These are phyloP conservation scores for Syrphus vitripennis DNA, from an alignment of 2,888 invertebrate genomes.

Conservation along the genomic window DNA sequence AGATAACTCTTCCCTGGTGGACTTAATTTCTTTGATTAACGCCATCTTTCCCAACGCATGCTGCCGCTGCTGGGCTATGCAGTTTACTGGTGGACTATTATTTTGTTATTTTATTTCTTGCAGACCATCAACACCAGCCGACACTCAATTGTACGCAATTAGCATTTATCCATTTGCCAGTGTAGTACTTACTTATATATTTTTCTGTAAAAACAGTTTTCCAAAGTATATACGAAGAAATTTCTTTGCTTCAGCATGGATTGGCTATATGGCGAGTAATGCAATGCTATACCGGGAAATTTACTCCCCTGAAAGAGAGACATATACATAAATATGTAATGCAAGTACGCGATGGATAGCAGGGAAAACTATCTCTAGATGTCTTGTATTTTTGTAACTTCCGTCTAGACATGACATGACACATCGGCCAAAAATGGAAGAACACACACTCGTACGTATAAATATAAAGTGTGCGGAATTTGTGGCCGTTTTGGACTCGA, in stretches of 20 bases:
- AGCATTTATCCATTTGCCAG: constrained; percentile 64
- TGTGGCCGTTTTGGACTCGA: constrained; percentile 6
- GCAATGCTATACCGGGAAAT: constrained; percentile 6
- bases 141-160: constrained; percentile 66
- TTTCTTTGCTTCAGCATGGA: constrained; percentile 3
- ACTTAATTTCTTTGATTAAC: constrained; percentile 64
- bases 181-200: constrained; percentile 28
- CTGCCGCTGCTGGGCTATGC: too few relatives aligned
- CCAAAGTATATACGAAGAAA: constrained; percentile 23
- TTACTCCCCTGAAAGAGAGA: constrained; percentile 2
- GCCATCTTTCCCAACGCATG: constrained; percentile 28
- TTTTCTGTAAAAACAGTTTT: constrained; percentile 19
- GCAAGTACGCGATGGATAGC: not conserved
- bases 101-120: constrained; percentile 32
- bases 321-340: not conserved
- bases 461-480: constrained; percentile 41
- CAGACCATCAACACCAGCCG: constrained; percentile 56
- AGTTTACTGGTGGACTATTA: constrained; percentile 4
- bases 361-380: constrained; percentile 49
- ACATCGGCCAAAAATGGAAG: constrained; percentile 69
- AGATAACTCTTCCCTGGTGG: constrained; percentile 42
- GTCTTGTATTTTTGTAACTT: constrained; percentile 68
- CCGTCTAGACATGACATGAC: constrained; percentile 71
- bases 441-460: not conserved
- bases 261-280: not conserved